Percentiles rank a stretch among this genome's conserved stretches.
Conservation (phyloP, 2,888 invertebrate genomes). For the Polietes domitor region DNA sequence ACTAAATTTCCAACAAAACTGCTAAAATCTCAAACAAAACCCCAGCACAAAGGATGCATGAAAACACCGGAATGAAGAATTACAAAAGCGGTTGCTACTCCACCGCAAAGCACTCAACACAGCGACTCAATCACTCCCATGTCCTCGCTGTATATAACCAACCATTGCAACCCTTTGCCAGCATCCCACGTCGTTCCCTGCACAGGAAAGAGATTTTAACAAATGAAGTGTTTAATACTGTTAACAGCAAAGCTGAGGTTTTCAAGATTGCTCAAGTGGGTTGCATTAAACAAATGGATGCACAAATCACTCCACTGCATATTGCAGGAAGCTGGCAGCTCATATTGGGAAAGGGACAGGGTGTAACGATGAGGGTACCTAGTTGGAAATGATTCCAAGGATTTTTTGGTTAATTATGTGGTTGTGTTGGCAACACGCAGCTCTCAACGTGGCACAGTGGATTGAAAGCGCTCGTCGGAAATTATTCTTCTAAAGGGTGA, state of each 20-base stretch:
- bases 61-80: not conserved
- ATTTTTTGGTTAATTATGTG: not conserved
- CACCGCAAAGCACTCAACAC: constrained; percentile 24
- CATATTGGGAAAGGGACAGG: not conserved
- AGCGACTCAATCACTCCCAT: not conserved
- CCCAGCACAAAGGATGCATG: too few species aligned
- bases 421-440: too few species aligned
- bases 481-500: too few species aligned
- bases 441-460: too few species aligned
- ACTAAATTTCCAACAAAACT: too few species aligned
- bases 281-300: constrained; percentile 28
- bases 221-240: constrained; percentile 44
- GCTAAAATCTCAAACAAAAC: too few species aligned
- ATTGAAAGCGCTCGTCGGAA: too few species aligned
- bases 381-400: not conserved
- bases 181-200: not conserved
- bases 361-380: not conserved
- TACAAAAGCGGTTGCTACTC: constrained; percentile 6
- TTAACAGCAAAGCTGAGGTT: constrained; percentile 34
- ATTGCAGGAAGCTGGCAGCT: not conserved
- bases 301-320: constrained; percentile 14
- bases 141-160: not conserved
- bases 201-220: not conserved
- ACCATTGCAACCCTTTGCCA: not conserved
- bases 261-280: constrained; percentile 14